These are phyloP conservation scores for Tachypleus tridentatus DNA, from an alignment of 1,140 invertebrate species.

Conservation along the genomic window DNA sequence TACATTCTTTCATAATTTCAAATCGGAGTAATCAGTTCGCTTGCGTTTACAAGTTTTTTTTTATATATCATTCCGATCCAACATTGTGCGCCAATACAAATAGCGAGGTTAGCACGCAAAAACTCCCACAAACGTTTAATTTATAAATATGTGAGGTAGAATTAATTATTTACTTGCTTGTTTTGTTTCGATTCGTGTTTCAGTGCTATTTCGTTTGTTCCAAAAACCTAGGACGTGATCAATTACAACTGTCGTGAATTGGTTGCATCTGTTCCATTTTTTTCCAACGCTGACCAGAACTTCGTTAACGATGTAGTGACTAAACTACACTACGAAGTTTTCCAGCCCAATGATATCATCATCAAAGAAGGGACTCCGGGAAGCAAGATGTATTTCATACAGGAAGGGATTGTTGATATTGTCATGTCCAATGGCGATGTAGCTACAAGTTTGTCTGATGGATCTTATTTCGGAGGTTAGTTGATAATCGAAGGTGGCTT, in stretches of 20 bases:
- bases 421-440: constrained; percentile 94
- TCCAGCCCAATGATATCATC: constrained; percentile 96
- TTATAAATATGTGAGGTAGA: no score
- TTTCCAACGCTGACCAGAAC: constrained; percentile 93
- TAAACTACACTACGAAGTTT: constrained; percentile 96
- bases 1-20: no score
- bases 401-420: constrained; percentile 97
- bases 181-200: no score
- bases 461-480: constrained; percentile 85
- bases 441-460: constrained; percentile 94
- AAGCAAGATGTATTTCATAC: constrained; percentile 99
- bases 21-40: no score
- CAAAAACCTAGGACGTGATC: constrained; percentile 66
- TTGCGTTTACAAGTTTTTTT: no score
- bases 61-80: no score
- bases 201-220: no score
- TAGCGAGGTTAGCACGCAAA: no score
- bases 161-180: no score
- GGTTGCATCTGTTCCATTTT: constrained; percentile 96
- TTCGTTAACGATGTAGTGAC: constrained; percentile 97
- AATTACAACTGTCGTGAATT: constrained; percentile 98
- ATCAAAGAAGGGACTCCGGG: constrained; percentile 61
- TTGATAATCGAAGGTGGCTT: not conserved
- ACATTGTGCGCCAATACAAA: no score
- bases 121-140: no score